These are phyloP conservation scores for Oligia latruncula DNA, from an alignment of 2,888 invertebrate species.

Conservation along the genomic window DNA sequence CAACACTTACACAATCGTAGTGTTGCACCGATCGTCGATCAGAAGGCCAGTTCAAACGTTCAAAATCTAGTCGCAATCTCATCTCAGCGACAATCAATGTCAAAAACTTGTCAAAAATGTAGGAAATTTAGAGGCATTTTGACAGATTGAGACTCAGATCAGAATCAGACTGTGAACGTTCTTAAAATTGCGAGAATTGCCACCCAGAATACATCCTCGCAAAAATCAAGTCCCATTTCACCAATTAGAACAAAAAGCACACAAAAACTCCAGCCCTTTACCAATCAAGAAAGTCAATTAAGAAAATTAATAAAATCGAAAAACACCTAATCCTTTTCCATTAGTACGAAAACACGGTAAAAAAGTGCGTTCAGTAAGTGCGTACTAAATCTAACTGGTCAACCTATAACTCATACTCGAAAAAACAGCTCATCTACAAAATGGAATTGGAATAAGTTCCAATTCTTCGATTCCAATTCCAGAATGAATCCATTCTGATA, in stretches of 20 bases:
- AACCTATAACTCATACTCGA: constrained; percentile 77
- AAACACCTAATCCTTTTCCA: constrained; percentile 70
- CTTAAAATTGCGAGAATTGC: background rate
- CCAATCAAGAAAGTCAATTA: constrained; percentile 60
- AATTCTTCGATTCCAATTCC: constrained; percentile 89
- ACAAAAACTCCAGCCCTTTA: constrained; percentile 28
- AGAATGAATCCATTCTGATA: constrained; percentile 86
- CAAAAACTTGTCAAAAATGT: too few relatives aligned
- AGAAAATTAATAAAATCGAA: constrained; percentile 64
- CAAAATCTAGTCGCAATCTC: background rate
- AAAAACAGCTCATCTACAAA: constrained; percentile 88
- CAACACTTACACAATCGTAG: too few relatives aligned
- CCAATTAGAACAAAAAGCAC: background rate
- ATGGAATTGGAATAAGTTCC: constrained; percentile 87
- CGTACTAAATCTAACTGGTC: constrained; percentile 68
- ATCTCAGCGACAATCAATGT: too few relatives aligned
- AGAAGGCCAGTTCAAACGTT: too few relatives aligned
- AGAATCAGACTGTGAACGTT: background rate
- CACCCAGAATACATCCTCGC: background rate
- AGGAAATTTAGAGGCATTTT: too few relatives aligned
- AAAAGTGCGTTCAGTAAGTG: constrained; percentile 64
- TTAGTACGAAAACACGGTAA: constrained; percentile 64
- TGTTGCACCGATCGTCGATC: background rate
- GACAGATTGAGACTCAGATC: too few relatives aligned
- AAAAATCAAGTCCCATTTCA: background rate